A percentile compares a stretch with the other conserved stretches of the same genome.
Conservation (phyloP, 2,113 vertebrate genomes). For the Cacatua alba region DNA sequence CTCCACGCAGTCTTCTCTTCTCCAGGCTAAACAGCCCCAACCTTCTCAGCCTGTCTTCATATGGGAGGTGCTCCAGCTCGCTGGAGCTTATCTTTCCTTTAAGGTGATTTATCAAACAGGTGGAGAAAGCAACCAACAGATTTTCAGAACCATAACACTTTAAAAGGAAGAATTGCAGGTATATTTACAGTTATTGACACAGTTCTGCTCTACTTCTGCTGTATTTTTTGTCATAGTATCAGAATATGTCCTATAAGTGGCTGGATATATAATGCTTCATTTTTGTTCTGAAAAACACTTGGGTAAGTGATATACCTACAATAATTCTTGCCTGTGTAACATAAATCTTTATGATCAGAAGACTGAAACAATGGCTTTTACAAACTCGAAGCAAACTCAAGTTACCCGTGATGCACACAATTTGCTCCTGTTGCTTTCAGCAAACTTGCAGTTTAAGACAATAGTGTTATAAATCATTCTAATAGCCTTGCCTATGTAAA, state of each 20-base stretch:
- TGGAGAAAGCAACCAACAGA: background rate
- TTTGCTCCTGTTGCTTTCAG: constrained; percentile 27
- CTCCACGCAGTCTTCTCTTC: too few relatives aligned
- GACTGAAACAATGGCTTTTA: background rate
- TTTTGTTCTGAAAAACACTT: constrained; percentile 11
- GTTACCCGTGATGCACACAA: background rate
- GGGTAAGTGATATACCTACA: background rate
- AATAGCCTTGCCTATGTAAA: constrained; percentile 33
- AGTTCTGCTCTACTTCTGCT: background rate
- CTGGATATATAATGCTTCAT: background rate
- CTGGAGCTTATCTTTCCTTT: background rate
- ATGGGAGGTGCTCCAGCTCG: too few relatives aligned
- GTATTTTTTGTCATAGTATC: background rate
- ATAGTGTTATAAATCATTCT: constrained; percentile 28
- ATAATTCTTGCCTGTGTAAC: background rate
- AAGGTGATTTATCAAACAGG: background rate
- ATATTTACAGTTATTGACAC: background rate
- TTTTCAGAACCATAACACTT: background rate
- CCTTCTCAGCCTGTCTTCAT: too few relatives aligned
- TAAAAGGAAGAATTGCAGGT: background rate
- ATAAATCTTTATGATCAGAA: constrained; percentile 18
- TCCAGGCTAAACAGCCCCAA: too few relatives aligned
- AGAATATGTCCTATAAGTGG: background rate
- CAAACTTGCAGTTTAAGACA: constrained; percentile 38
- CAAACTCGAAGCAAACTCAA: background rate